Evolutionary conservation across 2,113 vertebrate species (phyloP), one percentile per base, ranked within the genome.

Genomic region (Neoarius graeffei): DNA sequence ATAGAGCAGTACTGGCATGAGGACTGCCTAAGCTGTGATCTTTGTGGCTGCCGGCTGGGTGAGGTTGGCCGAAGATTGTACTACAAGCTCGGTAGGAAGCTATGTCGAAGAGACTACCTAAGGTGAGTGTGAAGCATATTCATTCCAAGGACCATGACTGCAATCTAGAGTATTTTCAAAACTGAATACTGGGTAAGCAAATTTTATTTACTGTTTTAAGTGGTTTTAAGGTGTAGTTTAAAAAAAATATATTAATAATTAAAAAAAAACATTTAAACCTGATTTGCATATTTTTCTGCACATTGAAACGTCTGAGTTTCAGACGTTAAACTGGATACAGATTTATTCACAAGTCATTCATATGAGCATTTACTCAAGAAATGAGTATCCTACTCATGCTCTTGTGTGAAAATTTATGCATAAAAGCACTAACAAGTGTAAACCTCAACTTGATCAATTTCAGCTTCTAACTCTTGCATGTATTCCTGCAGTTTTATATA

Each of bases 1-100:
- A 99, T 99, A 35, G 98, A 99, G 88, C 98, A 98, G 94, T 99
- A 99, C 95, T 99, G 98, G 98, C 98, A 99, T 0, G 98, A 99
- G 91, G 98, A 99, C 94, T 99, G 98, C 86, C 96, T 99, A 89
- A 99, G 98, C 96, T 99, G 98, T 1, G 98, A 99, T 94, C 96
- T 99, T 67, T 99, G 98, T 0, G 98, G 98, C 60, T 99, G 98
- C 89, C 94, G 98, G 23, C 96, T 99, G 2, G 98, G 98, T 0
- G 98, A 99, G 90, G 98, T 99, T 89, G 98, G 98, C 11, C 94
- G 98, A 13, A 94, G 98, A 48, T 92, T 99, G 76, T 99, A 99
- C 92, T 99, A 97, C 95, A 99, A 99, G 89, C 95, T 99, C 91
- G 98, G 98, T 86, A 96, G 98, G 82, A 99, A 99, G 90, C 92